These are phyloP conservation scores for Rhaphigaster nebulosa DNA, from an alignment of 2,888 invertebrate species.

Conservation along the genomic window DNA sequence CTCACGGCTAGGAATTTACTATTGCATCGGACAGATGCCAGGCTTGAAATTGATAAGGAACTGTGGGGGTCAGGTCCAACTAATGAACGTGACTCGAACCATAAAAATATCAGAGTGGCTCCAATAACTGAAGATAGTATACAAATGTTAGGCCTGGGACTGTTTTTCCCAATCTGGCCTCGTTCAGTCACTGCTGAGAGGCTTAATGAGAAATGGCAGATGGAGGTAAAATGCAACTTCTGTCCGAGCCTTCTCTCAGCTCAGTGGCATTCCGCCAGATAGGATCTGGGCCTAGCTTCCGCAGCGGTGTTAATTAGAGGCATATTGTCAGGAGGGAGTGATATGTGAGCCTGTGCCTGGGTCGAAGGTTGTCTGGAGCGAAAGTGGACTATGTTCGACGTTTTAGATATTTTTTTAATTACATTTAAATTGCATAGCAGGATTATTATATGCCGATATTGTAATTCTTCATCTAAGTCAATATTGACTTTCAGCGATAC, in stretches of 20 bases:
- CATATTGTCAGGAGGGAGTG: conserved; percentile 17
- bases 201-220: conserved; percentile 46
- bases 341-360: conserved; percentile 12
- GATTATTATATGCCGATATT: too few relatives aligned
- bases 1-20: background rate
- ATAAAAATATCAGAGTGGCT: background rate
- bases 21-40: background rate
- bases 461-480: too few relatives aligned
- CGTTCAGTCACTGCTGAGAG: background rate
- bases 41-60: background rate
- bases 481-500: too few relatives aligned
- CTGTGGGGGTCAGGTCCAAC: background rate
- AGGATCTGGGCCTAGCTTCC: background rate
- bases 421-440: too few relatives aligned
- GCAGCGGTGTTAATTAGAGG: background rate
- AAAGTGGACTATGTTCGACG: background rate
- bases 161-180: conserved; percentile 24
- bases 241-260: background rate
- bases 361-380: background rate
- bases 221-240: conserved; percentile 35
- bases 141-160: background rate
- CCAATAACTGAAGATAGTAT: conserved; percentile 28
- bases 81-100: background rate
- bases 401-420: background rate
- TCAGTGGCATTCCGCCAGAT: conserved; percentile 1